Conservation (phyloP, 1,140 invertebrate species). For the Drosophila ercepeae region DNA sequence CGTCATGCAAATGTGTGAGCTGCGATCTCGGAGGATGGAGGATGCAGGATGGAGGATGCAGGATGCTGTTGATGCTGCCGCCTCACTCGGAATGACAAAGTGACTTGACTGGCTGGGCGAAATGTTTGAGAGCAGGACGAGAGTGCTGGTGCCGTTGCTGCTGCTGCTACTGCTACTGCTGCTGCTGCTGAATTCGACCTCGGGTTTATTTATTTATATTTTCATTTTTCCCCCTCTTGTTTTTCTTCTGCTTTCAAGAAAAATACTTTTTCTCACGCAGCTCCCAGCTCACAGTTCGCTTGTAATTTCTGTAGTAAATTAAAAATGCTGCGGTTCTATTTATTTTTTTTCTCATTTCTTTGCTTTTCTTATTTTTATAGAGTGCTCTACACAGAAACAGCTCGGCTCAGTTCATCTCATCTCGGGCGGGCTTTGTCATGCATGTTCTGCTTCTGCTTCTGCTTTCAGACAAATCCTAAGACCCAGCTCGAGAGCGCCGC, state of each 20-base stretch:
- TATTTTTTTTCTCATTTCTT: not conserved
- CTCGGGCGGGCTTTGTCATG: constrained; percentile 59
- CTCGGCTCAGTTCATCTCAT: constrained; percentile 31
- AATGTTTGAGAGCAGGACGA: constrained; percentile 31
- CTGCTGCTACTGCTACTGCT: no score
- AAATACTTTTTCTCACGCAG: constrained; percentile 67
- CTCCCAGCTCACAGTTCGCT: constrained; percentile 27
- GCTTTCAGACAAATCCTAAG: constrained; percentile 46
- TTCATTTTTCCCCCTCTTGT: constrained; percentile 45
- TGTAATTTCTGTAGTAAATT: constrained; percentile 78
- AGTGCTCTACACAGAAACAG: constrained; percentile 51
- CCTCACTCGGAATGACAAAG: constrained; percentile 69
- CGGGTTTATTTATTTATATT: constrained; percentile 81
- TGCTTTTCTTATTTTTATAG: constrained; percentile 27
- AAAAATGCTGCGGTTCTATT: constrained; percentile 63
- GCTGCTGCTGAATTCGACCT: constrained; percentile 62
- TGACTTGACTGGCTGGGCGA: constrained; percentile 64
- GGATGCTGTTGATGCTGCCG: constrained; percentile 41
- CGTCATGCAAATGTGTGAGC: constrained; percentile 62
- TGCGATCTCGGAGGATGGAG: constrained; percentile 12
- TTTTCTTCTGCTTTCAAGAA: constrained; percentile 62
- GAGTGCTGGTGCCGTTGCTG: constrained; percentile 23
- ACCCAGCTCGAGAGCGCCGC: constrained; percentile 49
- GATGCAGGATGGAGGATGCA: constrained; percentile 33
- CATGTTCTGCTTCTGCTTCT: constrained; percentile 47